phyloP scores from a whole-genome alignment of 1,140 invertebrate species.

The Bombus impatiens region DNA sequence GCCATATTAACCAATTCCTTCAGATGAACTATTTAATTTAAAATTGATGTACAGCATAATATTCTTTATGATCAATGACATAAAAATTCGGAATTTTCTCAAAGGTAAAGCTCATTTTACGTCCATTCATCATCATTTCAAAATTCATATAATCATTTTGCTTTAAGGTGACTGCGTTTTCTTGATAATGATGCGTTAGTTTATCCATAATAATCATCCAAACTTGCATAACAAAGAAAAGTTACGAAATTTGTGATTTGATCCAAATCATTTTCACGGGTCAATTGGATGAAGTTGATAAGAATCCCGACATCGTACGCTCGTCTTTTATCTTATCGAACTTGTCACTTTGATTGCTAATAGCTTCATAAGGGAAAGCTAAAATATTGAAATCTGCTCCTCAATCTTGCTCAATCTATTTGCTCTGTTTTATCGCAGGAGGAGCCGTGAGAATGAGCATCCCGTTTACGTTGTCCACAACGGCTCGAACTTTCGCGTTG shows the following conservation, averaged over 20 bases:
- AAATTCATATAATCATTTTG: slow-evolving; percentile 60
- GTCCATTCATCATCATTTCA: slow-evolving; percentile 48
- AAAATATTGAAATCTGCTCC: not conserved
- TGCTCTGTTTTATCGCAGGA: slow-evolving; percentile 25
- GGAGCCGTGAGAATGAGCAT: slow-evolving; percentile 61
- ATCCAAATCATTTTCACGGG: not conserved
- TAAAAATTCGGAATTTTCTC: slow-evolving; percentile 61
- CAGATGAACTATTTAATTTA: not conserved
- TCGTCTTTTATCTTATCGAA: slow-evolving; percentile 9
- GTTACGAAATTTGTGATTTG: not conserved
- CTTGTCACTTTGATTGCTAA: not conserved
- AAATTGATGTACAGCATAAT: slow-evolving; percentile 37
- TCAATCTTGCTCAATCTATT: not conserved
- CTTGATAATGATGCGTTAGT: slow-evolving; percentile 48
- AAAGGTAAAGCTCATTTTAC: slow-evolving; percentile 54
- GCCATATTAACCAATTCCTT: not conserved
- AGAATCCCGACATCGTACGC: not conserved
- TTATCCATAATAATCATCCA: slow-evolving; percentile 5
- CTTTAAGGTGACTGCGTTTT: slow-evolving; percentile 54
- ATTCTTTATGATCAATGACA: slow-evolving; percentile 55
- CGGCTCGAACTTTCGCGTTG: slow-evolving; percentile 60
- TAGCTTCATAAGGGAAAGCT: not conserved
- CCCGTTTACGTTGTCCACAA: slow-evolving; percentile 60
- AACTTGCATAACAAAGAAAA: not conserved
- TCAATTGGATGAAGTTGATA: not conserved